Evolutionary conservation across 2,797 vertebrate species (phyloP), one percentile per base, ranked within the genome.

Genomic region (Lepilemur ruficaudatus): DNA sequence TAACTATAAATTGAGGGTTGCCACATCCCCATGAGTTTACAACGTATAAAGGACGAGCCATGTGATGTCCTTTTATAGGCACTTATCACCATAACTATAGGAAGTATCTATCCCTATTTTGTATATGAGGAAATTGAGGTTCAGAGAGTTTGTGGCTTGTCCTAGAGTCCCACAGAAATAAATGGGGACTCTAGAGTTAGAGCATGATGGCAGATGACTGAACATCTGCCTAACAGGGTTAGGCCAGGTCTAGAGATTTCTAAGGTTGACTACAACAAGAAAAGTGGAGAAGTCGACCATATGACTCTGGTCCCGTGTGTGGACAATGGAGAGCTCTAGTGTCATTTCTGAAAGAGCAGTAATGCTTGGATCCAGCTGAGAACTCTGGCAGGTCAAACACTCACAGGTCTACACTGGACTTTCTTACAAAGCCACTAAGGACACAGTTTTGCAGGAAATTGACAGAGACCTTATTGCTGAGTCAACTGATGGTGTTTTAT

Each of bases 401-500:
- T 55, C 1, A 0, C 14, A 92, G 18, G 38, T 32, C 82, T 72
- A 57, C 35, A 25, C 9, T 50, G 30, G 48, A 75, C 50, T 85
- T 88, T 28, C 70, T 89, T 35, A 86, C 32, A 80, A 79, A 92
- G 52, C 81, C 59, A 81, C 41, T 35, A 55, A 92, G 52, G 86
- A 97, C 78, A 97, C 87, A 38, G 35, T 35, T 55, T 69, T 91
- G 46, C 79, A 97, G 89, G 83, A 97, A 97, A 97, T 41, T 76
- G 92, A 98, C 91, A 94, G 94, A 98, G 78, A 97, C 97, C 88
- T 93, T 88, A 59, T 87, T 50, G 91, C 89, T 72, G 89, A 84
- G 69, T 95, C 76, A 95, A 73, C 69, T 23, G 18, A 96, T 95
- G 57, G 59, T 75, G 43, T 90, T 98, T 98, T 98, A 97, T 98